Evolutionary conservation across 2,113 vertebrate genomes (phyloP).

Genomic region (Chrysemys picta): DNA sequence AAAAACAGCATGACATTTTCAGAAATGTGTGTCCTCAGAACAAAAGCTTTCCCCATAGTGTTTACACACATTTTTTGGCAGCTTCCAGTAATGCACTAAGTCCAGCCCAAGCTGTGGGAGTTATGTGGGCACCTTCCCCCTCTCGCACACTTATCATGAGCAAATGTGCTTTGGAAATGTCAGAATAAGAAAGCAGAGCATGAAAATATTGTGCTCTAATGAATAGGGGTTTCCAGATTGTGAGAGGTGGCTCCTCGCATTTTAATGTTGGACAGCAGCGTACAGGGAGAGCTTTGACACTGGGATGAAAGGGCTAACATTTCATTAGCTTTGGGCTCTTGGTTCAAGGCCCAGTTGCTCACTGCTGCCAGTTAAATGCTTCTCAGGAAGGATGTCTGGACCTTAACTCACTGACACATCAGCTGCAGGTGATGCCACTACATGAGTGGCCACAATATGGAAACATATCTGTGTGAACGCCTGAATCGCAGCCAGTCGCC

Average conservation of each 20-base stretch:
- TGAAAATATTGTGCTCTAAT: constrained; percentile 18
- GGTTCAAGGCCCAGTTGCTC: not conserved
- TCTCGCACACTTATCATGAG: constrained; percentile 20
- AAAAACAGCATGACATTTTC: not conserved
- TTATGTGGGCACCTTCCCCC: not conserved
- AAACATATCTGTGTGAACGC: not conserved
- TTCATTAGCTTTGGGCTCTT: not conserved
- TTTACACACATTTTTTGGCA: not conserved
- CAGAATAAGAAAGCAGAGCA: constrained; percentile 22
- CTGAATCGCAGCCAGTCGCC: not conserved
- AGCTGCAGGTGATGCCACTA: not conserved
- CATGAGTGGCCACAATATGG: not conserved
- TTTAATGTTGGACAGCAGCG: constrained; percentile 13
- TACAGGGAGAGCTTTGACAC: not conserved
- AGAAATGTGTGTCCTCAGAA: not conserved
- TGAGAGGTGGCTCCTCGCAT: constrained; percentile 1
- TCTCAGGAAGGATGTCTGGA: not conserved
- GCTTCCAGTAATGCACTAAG: constrained; percentile 23
- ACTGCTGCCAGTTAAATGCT: not conserved
- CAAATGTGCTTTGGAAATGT: constrained; percentile 46
- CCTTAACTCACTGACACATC: not conserved
- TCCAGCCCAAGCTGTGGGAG: constrained; percentile 29
- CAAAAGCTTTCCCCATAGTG: constrained; percentile 10
- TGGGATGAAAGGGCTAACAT: not conserved
- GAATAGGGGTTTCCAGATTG: not conserved